phyloP scores from a whole-genome alignment of 2,113 vertebrate genomes.

The Pseudolaguvia tuberculata region DNA sequence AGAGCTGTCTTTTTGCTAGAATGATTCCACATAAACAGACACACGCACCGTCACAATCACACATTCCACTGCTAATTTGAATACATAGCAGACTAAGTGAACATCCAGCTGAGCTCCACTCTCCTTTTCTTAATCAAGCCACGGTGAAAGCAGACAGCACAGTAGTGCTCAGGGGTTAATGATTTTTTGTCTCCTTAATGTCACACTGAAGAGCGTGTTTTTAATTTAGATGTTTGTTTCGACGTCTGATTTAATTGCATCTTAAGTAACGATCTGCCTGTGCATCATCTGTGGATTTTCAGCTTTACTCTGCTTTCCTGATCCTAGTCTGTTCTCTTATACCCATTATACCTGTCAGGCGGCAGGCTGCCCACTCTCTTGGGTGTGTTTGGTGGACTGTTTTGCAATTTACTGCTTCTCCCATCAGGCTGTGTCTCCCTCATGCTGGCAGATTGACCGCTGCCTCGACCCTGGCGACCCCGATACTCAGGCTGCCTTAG shows the following conservation, averaged over 20 bases:
- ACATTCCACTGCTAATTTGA: slow-evolving; percentile 49
- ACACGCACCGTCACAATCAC: slow-evolving; percentile 27
- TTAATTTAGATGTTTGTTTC: background rate
- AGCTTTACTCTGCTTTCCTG: background rate
- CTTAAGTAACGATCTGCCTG: background rate
- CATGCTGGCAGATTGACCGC: slow-evolving; percentile 49
- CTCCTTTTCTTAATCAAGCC: slow-evolving; percentile 43
- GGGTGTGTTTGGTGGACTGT: slow-evolving; percentile 55
- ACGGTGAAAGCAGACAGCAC: slow-evolving; percentile 2
- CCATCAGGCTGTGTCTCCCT: slow-evolving; percentile 63
- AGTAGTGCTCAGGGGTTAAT: background rate
- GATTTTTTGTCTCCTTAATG: background rate
- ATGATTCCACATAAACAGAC: background rate
- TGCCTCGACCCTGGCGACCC: slow-evolving; percentile 54
- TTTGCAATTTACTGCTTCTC: slow-evolving; percentile 51
- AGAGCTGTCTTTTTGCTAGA: slow-evolving; percentile 33
- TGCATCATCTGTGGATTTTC: background rate
- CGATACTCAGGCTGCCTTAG: slow-evolving; percentile 81
- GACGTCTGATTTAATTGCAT: background rate
- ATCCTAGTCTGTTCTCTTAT: background rate
- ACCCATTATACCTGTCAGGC: slow-evolving; percentile 62
- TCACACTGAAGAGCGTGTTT: background rate
- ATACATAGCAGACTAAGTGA: slow-evolving; percentile 41
- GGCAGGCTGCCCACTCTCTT: slow-evolving; percentile 55
- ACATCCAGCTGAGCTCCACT: slow-evolving; percentile 25